phyloP scores from a whole-genome alignment of 2,797 vertebrate genomes.

The Galago senegalensis region DNA sequence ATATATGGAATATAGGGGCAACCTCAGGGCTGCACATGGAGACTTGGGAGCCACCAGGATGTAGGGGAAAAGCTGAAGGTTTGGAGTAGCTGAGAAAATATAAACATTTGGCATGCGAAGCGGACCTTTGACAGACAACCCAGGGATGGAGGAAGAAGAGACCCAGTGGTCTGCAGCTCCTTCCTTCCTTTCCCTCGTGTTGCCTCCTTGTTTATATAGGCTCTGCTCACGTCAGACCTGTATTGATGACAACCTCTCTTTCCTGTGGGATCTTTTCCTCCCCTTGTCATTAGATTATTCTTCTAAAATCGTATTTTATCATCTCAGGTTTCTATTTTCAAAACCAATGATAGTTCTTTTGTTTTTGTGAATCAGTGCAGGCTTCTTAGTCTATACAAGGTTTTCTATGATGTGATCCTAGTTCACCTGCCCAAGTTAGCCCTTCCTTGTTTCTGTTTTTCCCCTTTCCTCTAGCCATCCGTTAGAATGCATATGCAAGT shows the following conservation, averaged over 20 bases:
- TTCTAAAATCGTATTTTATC: neutral
- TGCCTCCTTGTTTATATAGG: neutral
- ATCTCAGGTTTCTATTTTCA: constrained; percentile 30
- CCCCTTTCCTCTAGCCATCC: neutral
- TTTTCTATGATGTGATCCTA: neutral
- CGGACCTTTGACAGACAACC: neutral
- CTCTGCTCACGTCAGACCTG: neutral
- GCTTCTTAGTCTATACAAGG: neutral
- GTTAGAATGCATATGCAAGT: neutral
- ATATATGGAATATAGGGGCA: neutral
- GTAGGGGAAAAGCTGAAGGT: neutral
- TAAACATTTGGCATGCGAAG: neutral
- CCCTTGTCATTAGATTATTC: neutral
- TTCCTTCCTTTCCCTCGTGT: neutral
- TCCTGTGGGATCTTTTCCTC: neutral
- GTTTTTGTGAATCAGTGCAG: neutral
- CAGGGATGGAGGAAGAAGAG: neutral
- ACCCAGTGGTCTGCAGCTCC: neutral
- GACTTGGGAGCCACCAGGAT: neutral
- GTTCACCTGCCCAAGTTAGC: neutral
- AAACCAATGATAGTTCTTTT: neutral
- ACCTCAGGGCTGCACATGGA: neutral
- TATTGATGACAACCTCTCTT: neutral
- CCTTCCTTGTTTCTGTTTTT: neutral
- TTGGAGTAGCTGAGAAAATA: neutral